Evolutionary conservation across 2,888 invertebrate species (phyloP), one percentile per base, ranked within the genome.

Genomic region (Leptura quadrifasciata): DNA sequence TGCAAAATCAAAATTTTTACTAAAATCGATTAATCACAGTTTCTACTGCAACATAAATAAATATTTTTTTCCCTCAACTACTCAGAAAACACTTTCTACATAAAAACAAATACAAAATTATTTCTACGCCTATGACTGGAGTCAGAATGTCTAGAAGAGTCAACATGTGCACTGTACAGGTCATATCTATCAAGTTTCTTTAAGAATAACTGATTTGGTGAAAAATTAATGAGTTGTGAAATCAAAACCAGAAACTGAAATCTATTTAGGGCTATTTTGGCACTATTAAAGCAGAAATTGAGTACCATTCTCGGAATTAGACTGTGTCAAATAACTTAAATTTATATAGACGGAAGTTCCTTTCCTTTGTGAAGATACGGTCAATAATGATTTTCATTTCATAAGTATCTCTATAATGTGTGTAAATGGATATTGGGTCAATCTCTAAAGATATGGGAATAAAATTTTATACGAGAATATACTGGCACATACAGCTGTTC

Each of bases 171-270:
- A 27, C 61, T 61, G 61, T 71, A 61, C 18, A 27, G n/a, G 71
- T 60, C 61, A 35, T 47, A 21, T 61, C 69, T 60, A 47, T 52
- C 47, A 35, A 21, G 52, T 70, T 61, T 71, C 71, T 61, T 71
- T 61, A 47, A 60, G 71, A 39, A 39, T 24, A 21, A 54, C 61
- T 52, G 61, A 54, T 71, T 47, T 71, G 71, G 0, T 71, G 71
- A 71, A 61, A 71, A 71, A 71, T 71, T 71, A 71, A 71, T 61
- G 71, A 12, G 39, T 71, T 57, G 31, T 71, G 71, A 61, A 71
- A 71, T 71, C 71, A 71, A 52, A 24, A 27, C 71, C 71, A 71
- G 71, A 47, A 52, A 52, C 71, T 71, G 71, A 71, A 71, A 71
- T 61, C 47, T 54, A 71, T 60, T 71, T 61, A 71, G 61, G 71